Percentiles rank a stretch among this genome's conserved stretches.
These are phyloP conservation scores for Gila orcuttii DNA, from an alignment of 2,113 vertebrate genomes.

Conservation along the genomic window DNA sequence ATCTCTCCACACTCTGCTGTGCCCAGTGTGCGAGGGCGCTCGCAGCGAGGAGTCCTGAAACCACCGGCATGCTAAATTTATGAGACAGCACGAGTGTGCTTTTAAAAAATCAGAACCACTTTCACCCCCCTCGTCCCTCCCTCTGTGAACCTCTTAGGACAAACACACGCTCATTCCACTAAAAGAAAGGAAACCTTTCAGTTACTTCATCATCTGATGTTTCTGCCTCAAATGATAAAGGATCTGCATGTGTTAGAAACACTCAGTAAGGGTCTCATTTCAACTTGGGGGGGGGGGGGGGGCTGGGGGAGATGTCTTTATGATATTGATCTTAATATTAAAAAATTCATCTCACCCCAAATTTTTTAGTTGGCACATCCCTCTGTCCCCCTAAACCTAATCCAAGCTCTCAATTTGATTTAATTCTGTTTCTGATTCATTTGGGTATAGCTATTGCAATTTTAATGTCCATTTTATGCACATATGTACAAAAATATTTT, in stretches of 20 bases:
- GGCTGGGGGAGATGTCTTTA: background rate
- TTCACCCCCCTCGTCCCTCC: background rate
- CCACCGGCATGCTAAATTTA: conserved; percentile 41
- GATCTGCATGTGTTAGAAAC: conserved; percentile 19
- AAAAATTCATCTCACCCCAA: background rate
- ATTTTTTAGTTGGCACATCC: background rate
- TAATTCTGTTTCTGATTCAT: background rate
- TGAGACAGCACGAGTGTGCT: conserved; percentile 29
- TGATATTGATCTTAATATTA: background rate
- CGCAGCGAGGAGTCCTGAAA: conserved; percentile 14
- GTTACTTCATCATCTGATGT: conserved; percentile 18
- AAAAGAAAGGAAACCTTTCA: conserved; percentile 13
- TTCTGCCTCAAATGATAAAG: conserved; percentile 21
- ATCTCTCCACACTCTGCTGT: background rate
- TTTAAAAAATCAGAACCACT: conserved; percentile 34
- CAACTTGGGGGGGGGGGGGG: no score
- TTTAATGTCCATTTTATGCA: background rate
- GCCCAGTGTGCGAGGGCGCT: background rate
- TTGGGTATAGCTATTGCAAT: background rate
- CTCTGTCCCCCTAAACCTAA: no score
- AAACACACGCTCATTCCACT: background rate
- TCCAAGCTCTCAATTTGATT: background rate
- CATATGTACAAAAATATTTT: background rate
- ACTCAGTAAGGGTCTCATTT: background rate
- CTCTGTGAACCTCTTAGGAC: conserved; percentile 4